Base-by-base conservation (phyloP, 2,113 vertebrate genomes). In the Sitta europaea region DNA sequence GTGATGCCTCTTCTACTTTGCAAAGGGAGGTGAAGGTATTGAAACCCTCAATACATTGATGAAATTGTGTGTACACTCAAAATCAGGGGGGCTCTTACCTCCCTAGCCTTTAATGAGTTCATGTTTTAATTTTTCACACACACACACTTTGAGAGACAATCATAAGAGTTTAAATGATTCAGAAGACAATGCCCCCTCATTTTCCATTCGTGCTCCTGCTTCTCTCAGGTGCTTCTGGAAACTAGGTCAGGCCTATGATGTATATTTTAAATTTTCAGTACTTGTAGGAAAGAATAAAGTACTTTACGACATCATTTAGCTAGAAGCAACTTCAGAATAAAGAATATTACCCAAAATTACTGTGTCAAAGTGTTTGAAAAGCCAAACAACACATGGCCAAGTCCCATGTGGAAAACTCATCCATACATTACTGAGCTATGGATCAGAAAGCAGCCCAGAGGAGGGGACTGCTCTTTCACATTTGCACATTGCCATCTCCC, bases 211-310 rank as follows among this genome's bases (percentile, higher is more conserved):
- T 62, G 70, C 58, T 94, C 31, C 14, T 8, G 51, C 72, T 67
- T 63, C 70, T 93, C 14, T 2, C 8, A 74, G 82, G 57, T 84
- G 53, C 59, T 93, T 67, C 83, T 74, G 63, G 71, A 94, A 97
- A 92, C 83, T 74, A 77, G 95, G 86, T 86, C 92, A 96, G 68
- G 88, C 43, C 57, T 84, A 10, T 77, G 72, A 96, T 86, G 92
- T 66, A 71, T 84, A 94, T 91, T 94, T 94, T 88, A 94, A 17
- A 54, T 67, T 77, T 68, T 77, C 90, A 88, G 47, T 57, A 29
- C 65, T 72, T 10, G 21, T 1, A 82, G 45, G 54, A 62, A 77
- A 90, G 55, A 92, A 88, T 70, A 36, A 80, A 86, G 71, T 5
- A 63, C 28, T 50, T 83, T 4, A 36, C 15, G 25, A 68, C 71